Percentiles rank a stretch among this genome's conserved stretches.
Evolutionary conservation across 2,888 invertebrate genomes (phyloP).

Genomic region (Proisotoma minuta): DNA sequence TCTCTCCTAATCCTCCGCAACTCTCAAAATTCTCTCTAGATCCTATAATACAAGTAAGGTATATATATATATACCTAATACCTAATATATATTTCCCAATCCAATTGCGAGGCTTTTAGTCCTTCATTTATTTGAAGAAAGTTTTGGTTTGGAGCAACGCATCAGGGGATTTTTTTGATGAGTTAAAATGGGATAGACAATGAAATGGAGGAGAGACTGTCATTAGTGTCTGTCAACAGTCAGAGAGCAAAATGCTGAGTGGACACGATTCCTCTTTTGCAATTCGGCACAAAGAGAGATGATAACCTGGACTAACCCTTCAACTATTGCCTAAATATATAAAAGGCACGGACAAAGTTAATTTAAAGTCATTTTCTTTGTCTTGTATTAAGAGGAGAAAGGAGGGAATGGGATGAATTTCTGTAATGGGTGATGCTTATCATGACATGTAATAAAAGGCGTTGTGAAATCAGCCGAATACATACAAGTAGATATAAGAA

Average conservation of each 20-base stretch:
- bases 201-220: neutral
- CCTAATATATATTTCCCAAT: too few species aligned
- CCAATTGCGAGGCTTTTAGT: too few species aligned
- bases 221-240: conserved; percentile 3
- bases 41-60: too few species aligned
- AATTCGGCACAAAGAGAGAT: neutral
- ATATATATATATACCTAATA: neutral
- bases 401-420: conserved; percentile 1
- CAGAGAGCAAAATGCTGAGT: neutral
- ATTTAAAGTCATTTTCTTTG: too few species aligned
- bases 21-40: neutral
- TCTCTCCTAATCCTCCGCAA: neutral
- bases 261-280: neutral
- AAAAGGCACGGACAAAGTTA: too few species aligned
- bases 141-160: too few species aligned
- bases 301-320: neutral
- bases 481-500: too few species aligned
- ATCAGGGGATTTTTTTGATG: too few species aligned
- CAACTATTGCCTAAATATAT: too few species aligned
- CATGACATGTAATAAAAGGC: conserved; percentile 5
- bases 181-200: too few species aligned
- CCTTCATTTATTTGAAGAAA: too few species aligned
- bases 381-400: too few species aligned
- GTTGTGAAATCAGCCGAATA: conserved; percentile 2
- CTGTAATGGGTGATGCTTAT: neutral